Conservation (phyloP, 2,888 invertebrate genomes). For the Sussaba pulchella region DNA sequence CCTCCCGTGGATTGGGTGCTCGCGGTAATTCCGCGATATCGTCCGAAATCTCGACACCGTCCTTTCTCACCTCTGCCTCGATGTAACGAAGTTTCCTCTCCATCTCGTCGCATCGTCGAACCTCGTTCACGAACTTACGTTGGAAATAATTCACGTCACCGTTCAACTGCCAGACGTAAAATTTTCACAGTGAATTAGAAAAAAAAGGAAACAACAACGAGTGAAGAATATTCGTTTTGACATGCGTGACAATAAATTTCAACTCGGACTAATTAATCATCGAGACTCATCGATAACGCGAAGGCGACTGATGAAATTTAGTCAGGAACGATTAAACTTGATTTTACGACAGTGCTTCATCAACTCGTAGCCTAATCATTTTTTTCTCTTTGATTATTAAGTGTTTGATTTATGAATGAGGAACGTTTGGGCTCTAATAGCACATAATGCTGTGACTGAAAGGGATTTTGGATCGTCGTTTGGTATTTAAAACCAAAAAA, state of each 20-base stretch:
- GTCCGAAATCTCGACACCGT: conserved; percentile 91
- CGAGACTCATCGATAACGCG: conserved; percentile 12
- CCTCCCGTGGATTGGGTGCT: conserved; percentile 92
- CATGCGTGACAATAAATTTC: conserved; percentile 21
- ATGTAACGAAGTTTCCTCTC: conserved; percentile 94
- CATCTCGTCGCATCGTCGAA: conserved; percentile 96
- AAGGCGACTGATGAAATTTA: conserved; percentile 1
- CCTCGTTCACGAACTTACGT: conserved; percentile 96
- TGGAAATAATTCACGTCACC: conserved; percentile 95
- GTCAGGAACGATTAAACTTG: background rate
- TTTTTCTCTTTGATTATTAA: background rate
- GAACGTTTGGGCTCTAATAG: background rate
- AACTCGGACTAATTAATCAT: conserved; percentile 39
- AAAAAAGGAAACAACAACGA: conserved; percentile 2
- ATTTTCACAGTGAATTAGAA: conserved; percentile 19
- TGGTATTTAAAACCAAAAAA: too few relatives aligned
- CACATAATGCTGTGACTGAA: background rate
- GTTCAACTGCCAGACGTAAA: conserved; percentile 88
- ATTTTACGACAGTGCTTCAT: conserved; percentile 21
- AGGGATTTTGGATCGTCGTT: background rate
- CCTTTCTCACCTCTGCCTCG: conserved; percentile 94
- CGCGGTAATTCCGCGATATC: conserved; percentile 85
- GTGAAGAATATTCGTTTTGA: conserved; percentile 10
- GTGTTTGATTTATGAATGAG: background rate
- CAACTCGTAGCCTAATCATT: too few relatives aligned